Percentiles rank a stretch among this genome's conserved stretches.
These are phyloP conservation scores for Crepidodera aurea DNA, from an alignment of 2,888 invertebrate species.

Conservation along the genomic window DNA sequence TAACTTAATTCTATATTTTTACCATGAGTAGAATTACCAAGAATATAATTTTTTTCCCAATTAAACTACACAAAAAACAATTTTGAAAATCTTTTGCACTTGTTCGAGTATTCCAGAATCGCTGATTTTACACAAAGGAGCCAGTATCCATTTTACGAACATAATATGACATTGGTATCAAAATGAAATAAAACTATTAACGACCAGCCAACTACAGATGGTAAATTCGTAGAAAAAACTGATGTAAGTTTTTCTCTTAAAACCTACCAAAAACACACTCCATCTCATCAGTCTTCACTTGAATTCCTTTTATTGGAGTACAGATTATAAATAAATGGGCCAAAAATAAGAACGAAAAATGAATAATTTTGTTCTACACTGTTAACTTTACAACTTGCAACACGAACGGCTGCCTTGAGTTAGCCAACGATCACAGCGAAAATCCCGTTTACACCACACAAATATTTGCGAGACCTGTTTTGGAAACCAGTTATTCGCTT, in stretches of 20 bases:
- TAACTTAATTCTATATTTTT: conserved; percentile 7
- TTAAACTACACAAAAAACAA: conserved; percentile 3
- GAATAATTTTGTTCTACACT: conserved; percentile 47
- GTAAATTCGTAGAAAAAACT: conserved; percentile 45
- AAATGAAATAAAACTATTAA: conserved; percentile 56
- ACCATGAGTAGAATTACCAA: conserved; percentile 11
- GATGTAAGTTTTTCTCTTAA: conserved; percentile 25
- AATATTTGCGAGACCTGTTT: conserved; percentile 49
- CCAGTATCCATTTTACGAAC: conserved; percentile 53
- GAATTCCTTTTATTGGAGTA: conserved; percentile 20
- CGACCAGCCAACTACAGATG: conserved; percentile 50
- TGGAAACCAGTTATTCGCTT: conserved; percentile 45
- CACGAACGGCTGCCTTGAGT: conserved; percentile 43
- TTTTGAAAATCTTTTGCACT: background rate
- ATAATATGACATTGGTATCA: conserved; percentile 54
- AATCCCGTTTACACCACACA: conserved; percentile 56
- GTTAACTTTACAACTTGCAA: conserved; percentile 50
- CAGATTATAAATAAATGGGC: conserved; percentile 29
- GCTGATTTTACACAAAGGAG: conserved; percentile 47
- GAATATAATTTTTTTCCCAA: background rate
- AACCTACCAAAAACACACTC: conserved; percentile 47
- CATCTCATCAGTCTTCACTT: conserved; percentile 36
- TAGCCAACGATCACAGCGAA: conserved; percentile 40
- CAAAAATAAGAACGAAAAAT: conserved; percentile 35
- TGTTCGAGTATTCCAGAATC: background rate